Conservation (phyloP, 2,113 vertebrate species). For the Macrotis lagotis region DNA sequence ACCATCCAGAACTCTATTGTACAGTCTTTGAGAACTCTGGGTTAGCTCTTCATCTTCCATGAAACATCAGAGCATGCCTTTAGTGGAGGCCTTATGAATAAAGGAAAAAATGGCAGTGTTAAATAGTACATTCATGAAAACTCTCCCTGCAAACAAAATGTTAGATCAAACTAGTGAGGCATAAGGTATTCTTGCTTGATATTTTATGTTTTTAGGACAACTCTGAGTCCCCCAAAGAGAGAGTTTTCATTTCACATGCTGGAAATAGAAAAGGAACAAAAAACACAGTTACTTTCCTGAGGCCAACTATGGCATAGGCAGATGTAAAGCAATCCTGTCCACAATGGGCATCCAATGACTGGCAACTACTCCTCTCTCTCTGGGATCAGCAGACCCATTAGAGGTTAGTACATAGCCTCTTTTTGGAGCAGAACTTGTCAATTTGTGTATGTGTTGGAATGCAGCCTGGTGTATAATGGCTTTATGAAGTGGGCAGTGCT, state of each 20-base stretch:
- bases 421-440: constrained; percentile 3
- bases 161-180: background rate
- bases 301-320: background rate
- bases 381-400: constrained; percentile 8
- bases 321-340: background rate
- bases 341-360: background rate
- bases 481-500: constrained; percentile 26
- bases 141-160: background rate
- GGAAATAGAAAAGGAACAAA: constrained; percentile 8
- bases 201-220: background rate
- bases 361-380: background rate
- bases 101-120: background rate
- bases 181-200: background rate
- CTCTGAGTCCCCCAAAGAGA: background rate
- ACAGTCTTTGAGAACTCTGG: background rate
- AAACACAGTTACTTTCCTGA: background rate
- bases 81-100: background rate
- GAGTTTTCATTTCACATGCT: background rate
- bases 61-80: background rate
- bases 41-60: background rate
- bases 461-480: background rate
- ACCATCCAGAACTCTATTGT: background rate
- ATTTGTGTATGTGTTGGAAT: constrained; percentile 26
- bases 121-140: background rate
- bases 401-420: background rate